These are phyloP conservation scores for Toxotes lorentzi DNA, from an alignment of 2,797 vertebrate genomes.

Conservation along the genomic window DNA sequence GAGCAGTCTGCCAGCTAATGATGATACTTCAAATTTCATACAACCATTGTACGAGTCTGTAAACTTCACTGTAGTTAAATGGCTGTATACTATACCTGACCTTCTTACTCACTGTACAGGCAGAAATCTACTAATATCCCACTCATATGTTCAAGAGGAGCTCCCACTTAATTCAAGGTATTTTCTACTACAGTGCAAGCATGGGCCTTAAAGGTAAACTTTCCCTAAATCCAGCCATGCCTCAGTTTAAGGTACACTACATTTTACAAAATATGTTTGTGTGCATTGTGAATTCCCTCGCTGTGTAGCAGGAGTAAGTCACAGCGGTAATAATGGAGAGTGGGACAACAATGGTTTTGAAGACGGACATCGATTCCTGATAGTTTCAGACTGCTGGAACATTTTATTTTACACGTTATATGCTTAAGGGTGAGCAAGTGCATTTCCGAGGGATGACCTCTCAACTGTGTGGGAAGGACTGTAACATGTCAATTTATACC, in stretches of 20 bases:
- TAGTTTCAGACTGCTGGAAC: too few relatives aligned
- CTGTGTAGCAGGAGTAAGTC: not conserved
- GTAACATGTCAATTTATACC: not conserved
- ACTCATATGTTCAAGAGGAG: not conserved
- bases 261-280: not conserved
- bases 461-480: too few relatives aligned
- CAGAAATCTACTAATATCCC: not conserved
- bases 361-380: not conserved
- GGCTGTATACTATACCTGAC: not conserved
- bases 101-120: not conserved
- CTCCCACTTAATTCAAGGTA: not conserved
- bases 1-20: not conserved
- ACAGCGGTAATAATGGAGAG: not conserved
- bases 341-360: not conserved
- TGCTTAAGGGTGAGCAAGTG: not conserved
- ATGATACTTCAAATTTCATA: slow-evolving; percentile 21
- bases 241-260: not conserved
- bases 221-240: too few relatives aligned
- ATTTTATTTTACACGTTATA: too few relatives aligned
- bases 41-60: slow-evolving; percentile 2
- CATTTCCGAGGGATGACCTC: too few relatives aligned
- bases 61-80: not conserved
- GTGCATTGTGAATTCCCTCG: not conserved
- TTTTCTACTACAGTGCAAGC: not conserved
- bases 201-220: not conserved